Evolutionary conservation across 2,797 vertebrate genomes (phyloP).

Genomic region (Bucorvus abyssinicus): DNA sequence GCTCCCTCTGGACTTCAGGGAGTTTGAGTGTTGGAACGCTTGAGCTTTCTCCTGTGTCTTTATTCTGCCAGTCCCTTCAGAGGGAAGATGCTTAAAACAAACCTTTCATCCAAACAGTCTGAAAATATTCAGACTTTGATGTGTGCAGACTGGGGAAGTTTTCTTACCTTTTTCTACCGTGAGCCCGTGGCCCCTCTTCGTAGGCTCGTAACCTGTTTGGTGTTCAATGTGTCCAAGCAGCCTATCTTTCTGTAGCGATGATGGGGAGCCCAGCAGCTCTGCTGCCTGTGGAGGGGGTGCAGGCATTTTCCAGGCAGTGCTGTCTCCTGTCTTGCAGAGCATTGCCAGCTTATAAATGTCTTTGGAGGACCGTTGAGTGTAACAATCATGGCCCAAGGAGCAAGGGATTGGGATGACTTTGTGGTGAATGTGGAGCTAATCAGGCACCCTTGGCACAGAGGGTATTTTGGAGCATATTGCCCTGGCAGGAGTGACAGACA

Average conservation of each 20-base stretch:
- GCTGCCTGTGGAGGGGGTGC: not conserved
- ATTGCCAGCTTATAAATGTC: not conserved
- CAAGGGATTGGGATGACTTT: not conserved
- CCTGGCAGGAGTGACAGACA: not conserved
- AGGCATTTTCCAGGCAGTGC: not conserved
- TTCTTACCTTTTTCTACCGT: not conserved
- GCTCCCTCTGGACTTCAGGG: not conserved
- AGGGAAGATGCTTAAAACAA: not conserved
- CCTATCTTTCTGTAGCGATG: not conserved
- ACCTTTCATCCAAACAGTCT: not conserved
- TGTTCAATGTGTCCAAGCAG: not conserved
- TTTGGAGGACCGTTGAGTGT: not conserved
- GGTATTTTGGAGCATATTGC: not conserved
- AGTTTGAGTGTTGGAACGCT: not conserved
- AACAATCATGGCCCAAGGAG: not conserved
- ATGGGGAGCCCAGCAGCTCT: not conserved
- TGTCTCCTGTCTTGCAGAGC: not conserved
- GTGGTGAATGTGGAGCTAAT: not conserved
- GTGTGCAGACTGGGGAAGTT: not conserved
- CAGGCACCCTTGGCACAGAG: not conserved
- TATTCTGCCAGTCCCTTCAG: constrained; percentile 3
- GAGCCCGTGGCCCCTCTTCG: not conserved
- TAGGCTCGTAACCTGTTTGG: not conserved
- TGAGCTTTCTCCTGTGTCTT: not conserved
- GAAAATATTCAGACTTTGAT: constrained; percentile 5